phyloP scores from a whole-genome alignment of 2,113 vertebrate species.

The Pardalotus punctatus region DNA sequence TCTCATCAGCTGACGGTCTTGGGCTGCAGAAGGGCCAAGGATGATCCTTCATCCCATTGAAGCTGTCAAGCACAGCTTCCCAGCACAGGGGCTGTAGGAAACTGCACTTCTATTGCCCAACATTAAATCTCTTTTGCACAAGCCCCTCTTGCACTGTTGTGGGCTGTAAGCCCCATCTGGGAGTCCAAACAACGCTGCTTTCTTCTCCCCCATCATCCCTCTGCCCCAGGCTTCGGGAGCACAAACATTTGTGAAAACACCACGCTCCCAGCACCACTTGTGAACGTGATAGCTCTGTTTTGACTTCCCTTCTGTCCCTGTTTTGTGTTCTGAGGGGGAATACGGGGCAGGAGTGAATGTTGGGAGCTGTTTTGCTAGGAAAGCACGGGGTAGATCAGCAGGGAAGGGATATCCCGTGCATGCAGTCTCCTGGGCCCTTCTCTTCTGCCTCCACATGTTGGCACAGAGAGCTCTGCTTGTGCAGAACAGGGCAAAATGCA shows the following conservation, averaged over 20 bases:
- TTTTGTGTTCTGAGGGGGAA: neutral
- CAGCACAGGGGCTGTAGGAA: neutral
- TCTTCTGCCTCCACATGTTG: neutral
- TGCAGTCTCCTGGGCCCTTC: neutral
- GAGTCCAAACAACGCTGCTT: neutral
- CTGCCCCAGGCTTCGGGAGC: neutral
- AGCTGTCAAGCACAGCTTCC: neutral
- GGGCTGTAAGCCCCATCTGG: neutral
- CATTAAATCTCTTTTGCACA: neutral
- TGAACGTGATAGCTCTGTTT: neutral
- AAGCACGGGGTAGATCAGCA: neutral
- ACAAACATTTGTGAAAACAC: neutral
- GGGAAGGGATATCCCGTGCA: fast-evolving
- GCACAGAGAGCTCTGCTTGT: neutral
- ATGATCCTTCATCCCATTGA: neutral
- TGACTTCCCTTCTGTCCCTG: neutral
- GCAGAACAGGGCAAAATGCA: neutral
- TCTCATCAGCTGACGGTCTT: neutral
- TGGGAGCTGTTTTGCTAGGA: neutral
- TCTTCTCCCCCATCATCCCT: neutral
- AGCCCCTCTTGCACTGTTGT: neutral
- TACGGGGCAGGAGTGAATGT: neutral
- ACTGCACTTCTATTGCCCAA: neutral
- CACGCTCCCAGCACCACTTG: neutral
- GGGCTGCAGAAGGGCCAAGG: neutral